Evolutionary conservation across 2,797 vertebrate genomes (phyloP).

Genomic region (Todus mexicanus): DNA sequence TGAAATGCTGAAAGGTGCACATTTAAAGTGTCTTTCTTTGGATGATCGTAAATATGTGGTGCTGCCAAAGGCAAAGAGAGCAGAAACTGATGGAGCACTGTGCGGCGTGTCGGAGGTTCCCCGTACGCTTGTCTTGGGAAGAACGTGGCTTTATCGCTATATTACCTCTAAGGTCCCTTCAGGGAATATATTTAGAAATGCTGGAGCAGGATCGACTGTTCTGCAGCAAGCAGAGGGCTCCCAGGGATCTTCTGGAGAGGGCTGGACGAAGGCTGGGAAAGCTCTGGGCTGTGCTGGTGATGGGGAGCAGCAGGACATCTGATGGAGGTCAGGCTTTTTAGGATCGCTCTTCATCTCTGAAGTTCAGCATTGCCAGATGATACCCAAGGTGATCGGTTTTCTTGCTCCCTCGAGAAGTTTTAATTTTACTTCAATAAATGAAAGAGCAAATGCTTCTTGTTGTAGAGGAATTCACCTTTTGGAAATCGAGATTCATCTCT

Average conservation of each 20-base stretch:
- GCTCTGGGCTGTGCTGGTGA: not conserved
- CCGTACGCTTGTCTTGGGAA: not conserved
- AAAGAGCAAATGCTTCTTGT: not conserved
- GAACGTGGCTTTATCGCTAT: not conserved
- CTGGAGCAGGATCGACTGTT: not conserved
- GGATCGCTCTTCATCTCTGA: accelerated
- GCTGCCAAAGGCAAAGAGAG: not conserved
- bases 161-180: not conserved
- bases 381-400: not conserved
- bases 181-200: not conserved
- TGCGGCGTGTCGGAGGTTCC: not conserved
- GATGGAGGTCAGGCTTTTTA: not conserved
- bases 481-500: too few species aligned
- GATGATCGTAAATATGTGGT: not conserved
- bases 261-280: not conserved
- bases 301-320: not conserved
- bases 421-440: not conserved
- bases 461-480: not conserved
- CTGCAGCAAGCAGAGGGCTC: not conserved
- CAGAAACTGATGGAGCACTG: not conserved
- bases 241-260: not conserved
- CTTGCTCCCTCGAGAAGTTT: not conserved
- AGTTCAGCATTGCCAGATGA: not conserved
- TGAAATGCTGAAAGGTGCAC: not conserved
- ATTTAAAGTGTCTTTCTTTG: not conserved